A percentile compares a stretch with the other conserved stretches of the same genome.
These are phyloP conservation scores for Prunella fulvescens DNA, from an alignment of 2,113 vertebrate genomes.

Conservation along the genomic window DNA sequence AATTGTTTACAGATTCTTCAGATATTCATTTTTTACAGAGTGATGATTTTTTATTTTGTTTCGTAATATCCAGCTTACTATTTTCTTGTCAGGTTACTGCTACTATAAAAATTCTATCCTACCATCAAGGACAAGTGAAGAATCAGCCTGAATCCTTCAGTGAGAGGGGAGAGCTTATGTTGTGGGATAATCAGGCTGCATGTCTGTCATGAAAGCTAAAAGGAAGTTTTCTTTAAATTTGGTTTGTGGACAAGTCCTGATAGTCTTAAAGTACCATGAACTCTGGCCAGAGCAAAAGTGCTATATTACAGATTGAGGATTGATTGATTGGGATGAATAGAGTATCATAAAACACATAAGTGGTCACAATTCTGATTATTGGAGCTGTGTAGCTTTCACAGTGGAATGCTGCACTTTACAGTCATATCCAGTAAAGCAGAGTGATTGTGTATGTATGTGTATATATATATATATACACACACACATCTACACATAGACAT, in stretches of 20 bases:
- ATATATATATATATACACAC: accelerated
- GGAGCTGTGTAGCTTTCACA: not conserved
- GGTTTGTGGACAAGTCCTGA: not conserved
- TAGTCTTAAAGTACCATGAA: not conserved
- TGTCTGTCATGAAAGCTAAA: not conserved
- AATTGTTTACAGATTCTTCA: not conserved
- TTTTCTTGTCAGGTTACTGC: not conserved
- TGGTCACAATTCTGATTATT: not conserved
- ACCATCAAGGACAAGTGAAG: not conserved
- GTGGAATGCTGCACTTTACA: not conserved
- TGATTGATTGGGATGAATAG: not conserved
- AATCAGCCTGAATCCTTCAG: not conserved
- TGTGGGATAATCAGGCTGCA: not conserved
- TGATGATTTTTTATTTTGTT: not conserved
- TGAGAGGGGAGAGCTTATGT: not conserved
- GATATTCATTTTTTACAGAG: not conserved
- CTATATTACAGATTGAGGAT: not conserved
- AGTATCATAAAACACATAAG: not conserved
- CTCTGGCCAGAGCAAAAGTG: not conserved
- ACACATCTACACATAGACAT: not conserved
- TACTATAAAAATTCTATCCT: not conserved
- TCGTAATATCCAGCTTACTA: not conserved
- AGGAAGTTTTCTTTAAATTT: not conserved
- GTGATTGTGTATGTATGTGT: not conserved
- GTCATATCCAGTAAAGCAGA: not conserved